Conservation (phyloP, 1,140 invertebrate species). For the Trichonephila clavipes region DNA sequence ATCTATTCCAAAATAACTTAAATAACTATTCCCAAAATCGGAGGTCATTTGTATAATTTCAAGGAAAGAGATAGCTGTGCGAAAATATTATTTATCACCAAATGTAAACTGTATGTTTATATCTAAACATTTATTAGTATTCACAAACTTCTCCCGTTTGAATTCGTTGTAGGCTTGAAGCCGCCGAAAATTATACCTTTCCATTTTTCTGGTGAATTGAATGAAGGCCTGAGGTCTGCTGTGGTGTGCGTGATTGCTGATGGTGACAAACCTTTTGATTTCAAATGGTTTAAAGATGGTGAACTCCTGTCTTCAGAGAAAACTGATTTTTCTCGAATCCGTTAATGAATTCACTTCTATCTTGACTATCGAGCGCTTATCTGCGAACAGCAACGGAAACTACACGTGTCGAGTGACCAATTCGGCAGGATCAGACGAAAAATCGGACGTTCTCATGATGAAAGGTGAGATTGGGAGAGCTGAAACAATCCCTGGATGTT, state of each 20-base stretch:
- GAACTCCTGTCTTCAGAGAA: background rate
- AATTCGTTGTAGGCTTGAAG: background rate
- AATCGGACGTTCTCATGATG: constrained; percentile 30
- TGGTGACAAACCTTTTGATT: constrained; percentile 77
- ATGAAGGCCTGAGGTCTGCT: constrained; percentile 85
- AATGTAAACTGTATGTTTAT: too few species aligned
- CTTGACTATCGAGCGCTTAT: constrained; percentile 58
- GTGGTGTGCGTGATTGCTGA: constrained; percentile 81
- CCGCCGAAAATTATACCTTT: constrained; percentile 74
- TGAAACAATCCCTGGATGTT: too few species aligned
- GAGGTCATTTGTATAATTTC: too few species aligned
- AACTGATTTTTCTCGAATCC: background rate
- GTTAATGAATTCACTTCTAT: constrained; percentile 80
- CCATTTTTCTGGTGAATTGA: constrained; percentile 82
- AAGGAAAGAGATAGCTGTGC: too few species aligned
- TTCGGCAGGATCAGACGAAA: constrained; percentile 48
- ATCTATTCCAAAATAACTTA: too few species aligned
- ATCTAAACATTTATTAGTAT: too few species aligned
- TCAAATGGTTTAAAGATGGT: constrained; percentile 77
- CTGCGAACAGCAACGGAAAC: constrained; percentile 77
- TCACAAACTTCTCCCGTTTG: too few species aligned
- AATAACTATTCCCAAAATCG: too few species aligned
- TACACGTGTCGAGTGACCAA: constrained; percentile 77
- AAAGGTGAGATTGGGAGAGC: constrained; percentile 16
- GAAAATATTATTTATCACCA: too few species aligned